These are phyloP conservation scores for Bemisia tabaci DNA, from an alignment of 1,140 invertebrate genomes.

Conservation along the genomic window DNA sequence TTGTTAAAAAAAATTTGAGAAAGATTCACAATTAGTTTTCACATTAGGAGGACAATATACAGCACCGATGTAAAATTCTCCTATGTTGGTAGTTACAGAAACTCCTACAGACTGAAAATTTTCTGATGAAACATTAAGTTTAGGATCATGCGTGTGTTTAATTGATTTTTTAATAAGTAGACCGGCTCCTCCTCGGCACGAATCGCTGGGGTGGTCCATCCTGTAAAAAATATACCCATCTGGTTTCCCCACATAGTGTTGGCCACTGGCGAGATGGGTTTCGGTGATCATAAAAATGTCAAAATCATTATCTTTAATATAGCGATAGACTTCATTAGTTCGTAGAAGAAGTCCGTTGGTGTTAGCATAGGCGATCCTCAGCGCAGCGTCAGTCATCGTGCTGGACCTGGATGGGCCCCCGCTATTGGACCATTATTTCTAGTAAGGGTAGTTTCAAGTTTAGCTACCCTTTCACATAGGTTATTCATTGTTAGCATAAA, in stretches of 20 bases:
- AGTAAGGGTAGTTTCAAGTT: background rate
- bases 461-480: background rate
- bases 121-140: background rate
- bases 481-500: background rate
- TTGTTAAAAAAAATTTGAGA: background rate
- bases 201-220: background rate
- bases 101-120: background rate
- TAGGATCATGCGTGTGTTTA: background rate
- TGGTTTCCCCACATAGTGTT: background rate
- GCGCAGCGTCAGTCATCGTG: background rate
- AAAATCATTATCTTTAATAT: background rate
- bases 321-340: background rate
- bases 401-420: background rate
- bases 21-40: background rate
- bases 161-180: background rate
- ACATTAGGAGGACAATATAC: background rate
- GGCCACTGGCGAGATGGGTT: background rate
- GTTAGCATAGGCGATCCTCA: background rate
- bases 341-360: background rate
- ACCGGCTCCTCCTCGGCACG: background rate
- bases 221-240: background rate
- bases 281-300: background rate
- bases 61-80: background rate
- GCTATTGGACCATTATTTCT: too few relatives aligned
- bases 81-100: background rate